Conservation (phyloP, 2,113 vertebrate species). For the Motacilla tschutschensis region DNA sequence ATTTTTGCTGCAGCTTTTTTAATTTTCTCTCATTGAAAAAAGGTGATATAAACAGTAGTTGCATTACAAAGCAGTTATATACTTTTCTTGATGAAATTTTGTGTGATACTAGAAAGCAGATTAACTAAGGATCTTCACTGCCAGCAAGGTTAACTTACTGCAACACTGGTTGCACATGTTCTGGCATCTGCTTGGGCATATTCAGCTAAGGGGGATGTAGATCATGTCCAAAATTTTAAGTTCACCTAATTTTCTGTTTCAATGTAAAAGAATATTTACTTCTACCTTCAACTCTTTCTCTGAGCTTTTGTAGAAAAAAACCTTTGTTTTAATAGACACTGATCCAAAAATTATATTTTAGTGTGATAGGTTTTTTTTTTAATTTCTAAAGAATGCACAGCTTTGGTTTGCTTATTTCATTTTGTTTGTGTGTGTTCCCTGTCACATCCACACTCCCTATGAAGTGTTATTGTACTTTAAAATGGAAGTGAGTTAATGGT, state of each 20-base stretch:
- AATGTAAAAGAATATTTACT: background rate
- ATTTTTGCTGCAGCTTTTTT: background rate
- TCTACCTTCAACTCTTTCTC: background rate
- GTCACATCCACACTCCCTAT: accelerated
- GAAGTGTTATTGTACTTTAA: background rate
- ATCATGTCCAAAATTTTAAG: background rate
- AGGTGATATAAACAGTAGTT: background rate
- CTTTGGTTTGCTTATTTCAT: background rate
- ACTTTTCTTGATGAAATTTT: background rate
- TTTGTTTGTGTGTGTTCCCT: background rate
- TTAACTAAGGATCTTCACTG: background rate
- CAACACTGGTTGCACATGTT: background rate
- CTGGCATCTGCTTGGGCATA: background rate
- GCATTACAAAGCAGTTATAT: background rate
- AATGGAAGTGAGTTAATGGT: background rate
- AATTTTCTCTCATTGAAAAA: background rate
- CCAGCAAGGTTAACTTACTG: background rate
- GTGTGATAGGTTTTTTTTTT: background rate
- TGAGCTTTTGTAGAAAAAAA: background rate
- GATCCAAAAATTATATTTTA: background rate
- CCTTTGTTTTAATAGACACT: background rate
- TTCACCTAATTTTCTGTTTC: background rate
- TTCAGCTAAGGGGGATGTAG: background rate
- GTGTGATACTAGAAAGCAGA: background rate
- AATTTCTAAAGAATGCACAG: background rate